Percentiles rank a stretch among this genome's conserved stretches.
Evolutionary conservation across 2,888 invertebrate species (phyloP).

Genomic region (Epirrita christyi): DNA sequence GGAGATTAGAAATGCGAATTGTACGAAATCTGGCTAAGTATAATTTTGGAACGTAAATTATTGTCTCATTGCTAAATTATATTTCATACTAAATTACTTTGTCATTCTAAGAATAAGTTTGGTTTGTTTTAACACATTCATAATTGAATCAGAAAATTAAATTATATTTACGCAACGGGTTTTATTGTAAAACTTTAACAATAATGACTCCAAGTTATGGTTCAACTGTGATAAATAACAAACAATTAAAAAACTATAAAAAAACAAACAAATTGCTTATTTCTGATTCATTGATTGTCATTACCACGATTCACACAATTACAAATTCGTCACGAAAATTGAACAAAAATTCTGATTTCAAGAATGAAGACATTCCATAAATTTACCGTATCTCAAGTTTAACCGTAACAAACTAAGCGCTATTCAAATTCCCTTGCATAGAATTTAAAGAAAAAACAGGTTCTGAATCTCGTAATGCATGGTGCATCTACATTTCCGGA

Average conservation of each 20-base stretch:
- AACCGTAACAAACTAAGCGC: constrained; percentile 47
- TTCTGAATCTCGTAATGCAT: constrained; percentile 44
- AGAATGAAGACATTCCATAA: constrained; percentile 42
- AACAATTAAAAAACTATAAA: no score
- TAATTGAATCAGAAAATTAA: no score
- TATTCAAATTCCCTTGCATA: constrained; percentile 37
- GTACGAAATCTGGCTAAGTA: constrained; percentile 25
- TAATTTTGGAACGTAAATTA: constrained; percentile 21
- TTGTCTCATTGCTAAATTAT: constrained; percentile 4
- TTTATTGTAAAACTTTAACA: no score
- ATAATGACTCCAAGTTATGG: no score
- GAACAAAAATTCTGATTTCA: constrained; percentile 16
- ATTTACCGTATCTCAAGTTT: constrained; percentile 40
- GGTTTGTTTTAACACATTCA: no score
- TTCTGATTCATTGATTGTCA: constrained; percentile 23
- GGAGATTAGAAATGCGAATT: constrained; percentile 31
- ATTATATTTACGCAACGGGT: no score
- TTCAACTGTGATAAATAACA: no score
- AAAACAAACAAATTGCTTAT: background rate
- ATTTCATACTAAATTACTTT: background rate
- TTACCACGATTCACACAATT: constrained; percentile 32
- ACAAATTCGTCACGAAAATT: constrained; percentile 39
- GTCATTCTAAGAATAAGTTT: background rate
- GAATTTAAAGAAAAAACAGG: constrained; percentile 36
- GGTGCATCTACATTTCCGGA: constrained; percentile 51